Evolutionary conservation across 2,797 vertebrate species (phyloP), one percentile per base, ranked within the genome.

Genomic region (Sebastes jordani): DNA sequence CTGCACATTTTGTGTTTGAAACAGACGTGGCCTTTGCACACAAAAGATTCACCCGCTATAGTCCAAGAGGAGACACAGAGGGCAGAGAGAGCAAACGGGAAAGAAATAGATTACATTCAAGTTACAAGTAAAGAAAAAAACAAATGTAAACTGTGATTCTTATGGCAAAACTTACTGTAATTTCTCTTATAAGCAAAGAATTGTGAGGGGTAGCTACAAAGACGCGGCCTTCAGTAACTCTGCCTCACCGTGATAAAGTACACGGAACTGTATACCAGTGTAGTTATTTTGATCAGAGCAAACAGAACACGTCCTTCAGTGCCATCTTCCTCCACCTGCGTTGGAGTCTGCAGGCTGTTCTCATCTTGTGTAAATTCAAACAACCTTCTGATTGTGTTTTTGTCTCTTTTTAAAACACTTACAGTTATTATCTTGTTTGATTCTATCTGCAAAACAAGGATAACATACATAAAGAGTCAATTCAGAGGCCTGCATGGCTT

Each of bases 1-100:
- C 80, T 72, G 72, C 78, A 68, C 74, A 80, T 46, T 86, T 90
- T 81, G 56, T 81, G 58, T 77, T 77, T 74, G 65, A 83, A 90
- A 83, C 75, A 82, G 68, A 80, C 29, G 22, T 61, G 60, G 61
- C 56, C 38, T 87, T 86, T 84, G 60, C 30, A 54, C 58, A 72
- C 16, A 27, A 54, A 30, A 30, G n/a, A 62, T 78, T 64, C 54
- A 62, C 6, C 23, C 13, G 65, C 60, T 79, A 10, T 20, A 59
- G 54, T 64, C 49, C 30, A 22, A 73, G 2, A 60, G 16, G 38
- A 71, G 75, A 81, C 7, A 62, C 23, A 46, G 32, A 29, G 36
- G 30, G 22, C 4, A 63, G 16, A 8, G 3, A 34, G 14, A 46
- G 55, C 9, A 63, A 72, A 66, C 25, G 49, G 25, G 60, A 23